A percentile compares a stretch with the other conserved stretches of the same genome.
These are phyloP conservation scores for Pachycephus smyrnensis DNA, from an alignment of 2,888 invertebrate genomes.

Conservation along the genomic window DNA sequence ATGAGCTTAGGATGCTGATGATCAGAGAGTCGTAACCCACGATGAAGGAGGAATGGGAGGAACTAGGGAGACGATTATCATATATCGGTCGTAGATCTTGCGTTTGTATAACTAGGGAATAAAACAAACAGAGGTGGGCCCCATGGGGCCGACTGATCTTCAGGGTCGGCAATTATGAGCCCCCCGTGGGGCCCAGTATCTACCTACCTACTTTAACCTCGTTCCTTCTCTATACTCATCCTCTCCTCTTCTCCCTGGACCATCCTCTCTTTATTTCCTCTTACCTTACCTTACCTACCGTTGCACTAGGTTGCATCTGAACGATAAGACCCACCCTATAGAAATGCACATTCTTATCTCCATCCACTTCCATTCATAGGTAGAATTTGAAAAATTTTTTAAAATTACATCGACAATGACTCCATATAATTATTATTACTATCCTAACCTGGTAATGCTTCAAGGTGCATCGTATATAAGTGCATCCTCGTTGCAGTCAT, in stretches of 20 bases:
- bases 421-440: background rate
- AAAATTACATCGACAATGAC: background rate
- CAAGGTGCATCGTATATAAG: background rate
- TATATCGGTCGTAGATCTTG: constrained; percentile 67
- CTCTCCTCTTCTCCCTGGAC: constrained; percentile 18
- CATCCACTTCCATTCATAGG: background rate
- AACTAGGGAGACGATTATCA: constrained; percentile 58
- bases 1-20: background rate
- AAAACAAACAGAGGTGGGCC: constrained; percentile 66
- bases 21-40: background rate
- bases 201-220: constrained; percentile 37
- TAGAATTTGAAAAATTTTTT: background rate
- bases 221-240: constrained; percentile 9
- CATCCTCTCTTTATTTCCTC: constrained; percentile 32
- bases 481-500: background rate
- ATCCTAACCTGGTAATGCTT: background rate
- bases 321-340: constrained; percentile 26
- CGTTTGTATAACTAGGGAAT: constrained; percentile 67
- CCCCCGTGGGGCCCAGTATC: constrained; percentile 61
- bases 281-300: constrained; percentile 7
- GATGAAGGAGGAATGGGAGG: constrained; percentile 15
- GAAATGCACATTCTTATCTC: constrained; percentile 33
- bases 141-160: constrained; percentile 65
- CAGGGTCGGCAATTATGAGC: constrained; percentile 67
- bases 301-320: background rate